phyloP scores from a whole-genome alignment of 2,888 invertebrate genomes.

The Calephelis perditalis region DNA sequence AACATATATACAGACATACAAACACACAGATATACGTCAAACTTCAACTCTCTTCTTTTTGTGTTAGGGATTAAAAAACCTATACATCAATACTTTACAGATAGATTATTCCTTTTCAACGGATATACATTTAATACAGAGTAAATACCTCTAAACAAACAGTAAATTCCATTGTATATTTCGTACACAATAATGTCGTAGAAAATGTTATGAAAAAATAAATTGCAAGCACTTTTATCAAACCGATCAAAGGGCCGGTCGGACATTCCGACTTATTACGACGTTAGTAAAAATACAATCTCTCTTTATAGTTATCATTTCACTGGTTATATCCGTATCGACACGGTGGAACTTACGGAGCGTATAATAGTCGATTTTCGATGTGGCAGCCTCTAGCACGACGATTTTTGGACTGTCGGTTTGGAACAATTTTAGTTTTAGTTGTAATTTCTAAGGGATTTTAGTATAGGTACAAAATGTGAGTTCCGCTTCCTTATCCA shows the following conservation, averaged over 20 bases:
- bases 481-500: no score
- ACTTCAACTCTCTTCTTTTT: no score
- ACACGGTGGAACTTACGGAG: slow-evolving; percentile 69
- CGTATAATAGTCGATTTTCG: slow-evolving; percentile 69
- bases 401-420: slow-evolving; percentile 47
- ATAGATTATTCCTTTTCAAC: no score
- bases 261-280: slow-evolving; percentile 75
- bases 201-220: slow-evolving; percentile 55
- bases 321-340: slow-evolving; percentile 75
- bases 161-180: slow-evolving; percentile 33
- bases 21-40: no score
- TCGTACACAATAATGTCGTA: slow-evolving; percentile 56
- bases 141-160: slow-evolving; percentile 27
- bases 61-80: no score
- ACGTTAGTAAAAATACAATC: slow-evolving; percentile 78
- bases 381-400: slow-evolving; percentile 58
- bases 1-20: no score
- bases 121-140: neutral
- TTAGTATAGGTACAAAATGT: no score
- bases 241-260: slow-evolving; percentile 75
- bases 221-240: slow-evolving; percentile 71
- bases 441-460: no score
- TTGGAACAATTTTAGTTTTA: no score
- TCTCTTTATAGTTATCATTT: slow-evolving; percentile 77
- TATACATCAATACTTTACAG: no score